Conservation (phyloP, 2,888 invertebrate genomes). For the Melangyna quadrimaculata region DNA sequence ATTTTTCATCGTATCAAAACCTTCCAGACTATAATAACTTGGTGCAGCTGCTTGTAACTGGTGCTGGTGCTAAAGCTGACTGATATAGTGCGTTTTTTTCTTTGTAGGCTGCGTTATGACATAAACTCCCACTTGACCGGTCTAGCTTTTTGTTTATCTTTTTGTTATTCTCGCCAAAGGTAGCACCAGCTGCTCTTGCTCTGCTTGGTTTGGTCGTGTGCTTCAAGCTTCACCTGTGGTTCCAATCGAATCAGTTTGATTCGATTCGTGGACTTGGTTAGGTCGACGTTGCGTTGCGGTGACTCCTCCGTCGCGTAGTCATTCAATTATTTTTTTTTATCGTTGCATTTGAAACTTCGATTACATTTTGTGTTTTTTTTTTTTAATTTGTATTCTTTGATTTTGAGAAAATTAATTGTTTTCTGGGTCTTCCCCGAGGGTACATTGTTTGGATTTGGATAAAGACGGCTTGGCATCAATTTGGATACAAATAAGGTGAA, state of each 20-base stretch:
- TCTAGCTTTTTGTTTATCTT: slow-evolving; percentile 61
- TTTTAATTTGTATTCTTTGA: not conserved
- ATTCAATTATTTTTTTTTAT: not conserved
- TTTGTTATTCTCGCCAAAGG: slow-evolving; percentile 19
- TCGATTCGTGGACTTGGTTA: slow-evolving; percentile 53
- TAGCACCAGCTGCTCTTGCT: not conserved
- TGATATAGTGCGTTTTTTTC: slow-evolving; percentile 37
- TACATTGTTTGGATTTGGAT: slow-evolving; percentile 57
- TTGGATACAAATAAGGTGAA: slow-evolving; percentile 63
- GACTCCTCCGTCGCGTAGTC: not conserved
- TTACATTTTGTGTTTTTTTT: not conserved
- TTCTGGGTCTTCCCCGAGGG: slow-evolving; percentile 21
- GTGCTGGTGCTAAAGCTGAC: slow-evolving; percentile 8
- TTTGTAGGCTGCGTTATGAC: slow-evolving; percentile 52
- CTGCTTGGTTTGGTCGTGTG: slow-evolving; percentile 23
- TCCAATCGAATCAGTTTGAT: slow-evolving; percentile 10
- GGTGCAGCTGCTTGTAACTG: slow-evolving; percentile 33
- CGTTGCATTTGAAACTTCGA: not conserved
- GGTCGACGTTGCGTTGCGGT: slow-evolving; percentile 24
- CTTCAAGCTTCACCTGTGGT: slow-evolving; percentile 55
- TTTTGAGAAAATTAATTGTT: slow-evolving; percentile 21
- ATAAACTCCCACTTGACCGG: slow-evolving; percentile 70
- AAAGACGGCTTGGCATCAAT: slow-evolving; percentile 16
- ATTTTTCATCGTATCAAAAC: no score
- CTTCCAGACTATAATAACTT: not conserved